Evolutionary conservation across 2,113 vertebrate species (phyloP).

Genomic region (Empidonax alnorum): DNA sequence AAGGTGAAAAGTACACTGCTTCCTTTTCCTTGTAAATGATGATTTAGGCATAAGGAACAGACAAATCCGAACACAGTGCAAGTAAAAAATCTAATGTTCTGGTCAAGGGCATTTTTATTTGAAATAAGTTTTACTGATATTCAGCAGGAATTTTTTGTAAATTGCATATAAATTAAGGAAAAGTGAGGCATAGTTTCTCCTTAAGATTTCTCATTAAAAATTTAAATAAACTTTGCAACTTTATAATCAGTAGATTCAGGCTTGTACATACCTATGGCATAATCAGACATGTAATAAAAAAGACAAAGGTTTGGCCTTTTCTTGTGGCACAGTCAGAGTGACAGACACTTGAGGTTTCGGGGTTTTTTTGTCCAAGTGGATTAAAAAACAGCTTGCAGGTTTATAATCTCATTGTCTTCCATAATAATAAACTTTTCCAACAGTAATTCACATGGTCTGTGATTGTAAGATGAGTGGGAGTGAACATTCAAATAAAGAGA

Average conservation of each 20-base stretch:
- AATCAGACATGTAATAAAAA: constrained; percentile 30
- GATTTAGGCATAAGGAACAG: neutral
- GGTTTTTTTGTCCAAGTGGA: neutral
- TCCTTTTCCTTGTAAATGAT: neutral
- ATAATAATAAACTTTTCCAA: constrained; percentile 65
- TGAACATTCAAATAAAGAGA: constrained; percentile 47
- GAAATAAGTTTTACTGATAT: neutral
- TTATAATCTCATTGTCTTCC: constrained; percentile 66
- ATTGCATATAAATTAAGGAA: neutral
- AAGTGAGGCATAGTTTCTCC: constrained; percentile 29
- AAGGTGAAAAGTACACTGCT: neutral
- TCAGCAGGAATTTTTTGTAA: neutral
- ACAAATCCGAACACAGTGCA: neutral
- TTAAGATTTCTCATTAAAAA: neutral
- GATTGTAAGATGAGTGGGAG: constrained; percentile 33
- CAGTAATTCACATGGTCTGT: constrained; percentile 42
- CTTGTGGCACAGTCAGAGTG: neutral
- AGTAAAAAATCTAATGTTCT: neutral
- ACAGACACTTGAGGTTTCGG: neutral
- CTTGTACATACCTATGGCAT: neutral
- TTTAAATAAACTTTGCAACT: neutral
- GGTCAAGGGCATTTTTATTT: neutral
- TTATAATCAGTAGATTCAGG: neutral
- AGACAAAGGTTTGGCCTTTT: constrained; percentile 52
- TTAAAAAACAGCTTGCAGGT: constrained; percentile 51